Evolutionary conservation across 1,140 invertebrate species (phyloP).

Genomic region (Colletes gigas): DNA sequence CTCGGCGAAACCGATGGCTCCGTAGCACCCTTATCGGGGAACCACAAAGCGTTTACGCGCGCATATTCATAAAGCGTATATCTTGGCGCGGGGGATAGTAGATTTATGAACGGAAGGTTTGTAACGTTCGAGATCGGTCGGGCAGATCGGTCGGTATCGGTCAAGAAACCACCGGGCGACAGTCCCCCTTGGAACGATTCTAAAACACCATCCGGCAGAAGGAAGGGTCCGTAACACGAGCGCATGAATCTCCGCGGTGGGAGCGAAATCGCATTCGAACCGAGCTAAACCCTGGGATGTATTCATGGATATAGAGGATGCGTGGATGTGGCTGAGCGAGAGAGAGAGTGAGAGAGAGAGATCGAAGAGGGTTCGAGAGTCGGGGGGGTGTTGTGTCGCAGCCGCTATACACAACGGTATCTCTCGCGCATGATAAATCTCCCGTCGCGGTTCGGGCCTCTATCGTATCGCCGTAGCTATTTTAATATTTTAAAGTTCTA

Average conservation of each 20-base stretch:
- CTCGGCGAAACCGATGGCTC: neutral
- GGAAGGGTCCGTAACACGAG: conserved; percentile 5
- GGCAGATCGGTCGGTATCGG: conserved; percentile 31
- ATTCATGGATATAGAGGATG: conserved; percentile 61
- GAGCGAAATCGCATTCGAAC: conserved; percentile 46
- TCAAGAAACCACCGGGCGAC: conserved; percentile 18
- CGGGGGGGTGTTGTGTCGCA: conserved; percentile 52
- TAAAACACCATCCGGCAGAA: neutral
- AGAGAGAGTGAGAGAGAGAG: too few relatives aligned
- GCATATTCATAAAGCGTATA: conserved; percentile 36
- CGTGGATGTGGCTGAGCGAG: neutral
- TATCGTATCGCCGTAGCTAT: conserved; percentile 69
- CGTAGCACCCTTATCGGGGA: conserved; percentile 10
- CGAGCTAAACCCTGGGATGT: conserved; percentile 60
- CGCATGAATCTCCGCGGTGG: conserved; percentile 20
- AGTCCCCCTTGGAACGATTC: neutral
- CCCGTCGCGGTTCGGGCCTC: conserved; percentile 68
- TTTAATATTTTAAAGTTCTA: conserved; percentile 75
- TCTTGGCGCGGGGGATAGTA: neutral
- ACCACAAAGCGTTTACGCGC: conserved; percentile 7
- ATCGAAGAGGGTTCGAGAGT: neutral
- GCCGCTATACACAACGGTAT: conserved; percentile 51
- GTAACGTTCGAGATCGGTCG: conserved; percentile 22
- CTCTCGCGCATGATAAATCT: conserved; percentile 70
- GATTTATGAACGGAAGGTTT: conserved; percentile 40